A percentile compares a stretch with the other conserved stretches of the same genome.
phyloP scores from a whole-genome alignment of 2,797 vertebrate species.

The Pseudochromis fuscus region DNA sequence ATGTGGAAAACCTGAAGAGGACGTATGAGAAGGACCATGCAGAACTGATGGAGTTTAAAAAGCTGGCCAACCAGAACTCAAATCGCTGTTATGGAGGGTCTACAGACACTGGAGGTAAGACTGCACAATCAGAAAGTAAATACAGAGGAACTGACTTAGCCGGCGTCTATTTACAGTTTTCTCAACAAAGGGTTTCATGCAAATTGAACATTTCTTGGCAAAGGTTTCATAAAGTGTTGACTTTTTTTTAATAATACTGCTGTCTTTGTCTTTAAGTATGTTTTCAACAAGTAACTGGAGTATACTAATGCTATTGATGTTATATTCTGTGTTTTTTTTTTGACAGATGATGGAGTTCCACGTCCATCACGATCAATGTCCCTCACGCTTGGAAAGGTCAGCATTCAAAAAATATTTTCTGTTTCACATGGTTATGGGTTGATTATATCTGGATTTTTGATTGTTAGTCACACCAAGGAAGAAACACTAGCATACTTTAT shows the following conservation, averaged over 20 bases:
- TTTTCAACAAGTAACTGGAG: not conserved
- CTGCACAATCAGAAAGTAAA: not conserved
- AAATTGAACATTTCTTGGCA: not conserved
- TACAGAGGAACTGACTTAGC: not conserved
- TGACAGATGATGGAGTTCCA: conserved; percentile 93
- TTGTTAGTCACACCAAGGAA: not conserved
- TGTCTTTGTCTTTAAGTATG: not conserved
- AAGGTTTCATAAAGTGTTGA: not conserved
- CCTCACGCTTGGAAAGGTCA: conserved; percentile 96
- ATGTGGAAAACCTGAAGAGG: conserved; percentile 97
- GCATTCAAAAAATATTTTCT: not conserved
- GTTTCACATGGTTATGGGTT: not conserved
- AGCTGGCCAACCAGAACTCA: conserved; percentile 98
- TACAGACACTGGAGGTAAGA: conserved; percentile 86
- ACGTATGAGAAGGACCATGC: conserved; percentile 99
- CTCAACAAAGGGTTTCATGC: not conserved
- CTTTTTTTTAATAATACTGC: not conserved
- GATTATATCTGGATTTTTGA: not conserved
- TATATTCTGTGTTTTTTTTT: conserved; percentile 40
- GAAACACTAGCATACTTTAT: no score
- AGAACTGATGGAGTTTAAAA: conserved; percentile 97
- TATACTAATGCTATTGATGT: not conserved
- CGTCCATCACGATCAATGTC: conserved; percentile 95
- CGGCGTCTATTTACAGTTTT: not conserved
- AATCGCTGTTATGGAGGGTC: conserved; percentile 92